Base-by-base conservation (phyloP, 2,113 vertebrate species). In the Tamias sibiricus region DNA sequence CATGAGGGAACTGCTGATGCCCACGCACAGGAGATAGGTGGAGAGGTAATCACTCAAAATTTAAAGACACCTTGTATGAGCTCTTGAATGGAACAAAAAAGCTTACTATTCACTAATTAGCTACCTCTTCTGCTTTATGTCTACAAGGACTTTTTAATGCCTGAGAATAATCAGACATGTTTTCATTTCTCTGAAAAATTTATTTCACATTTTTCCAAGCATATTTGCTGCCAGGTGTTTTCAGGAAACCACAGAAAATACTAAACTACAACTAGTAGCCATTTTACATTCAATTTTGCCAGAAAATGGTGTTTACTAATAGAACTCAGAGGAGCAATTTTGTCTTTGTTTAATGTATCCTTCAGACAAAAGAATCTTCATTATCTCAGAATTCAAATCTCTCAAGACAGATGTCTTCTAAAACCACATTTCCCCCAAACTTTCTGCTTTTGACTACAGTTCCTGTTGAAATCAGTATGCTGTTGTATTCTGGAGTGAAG, bases 231-330 rank as follows among this genome's bases (percentile, higher is more conserved):
- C 47, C 79, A 94, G 89, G 69, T 97, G 40, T 82, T 90, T 97
- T 85, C 2, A 19, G 7, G 32, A 88, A 93, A 87, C 35, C 22
- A 71, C 19, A 57, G 69, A 44, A 93, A 86, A 92, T 81, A 44
- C 19, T 77, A 71, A 89, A 19, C 32, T 69, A 59, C 66, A 92
- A 94, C 96, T 94, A 93, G 35, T 72, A 97, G 49, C 44, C 71
- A 85, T 54, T 81, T 94, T 90, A 64, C 95, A 95, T 93, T 96
- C 62, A 71, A 19, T 94, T 96, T 92, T 68, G 8, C 66, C 72
- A 59, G 75, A 90, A 90, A 72, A 77, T 62, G 42, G 57, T 83
- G 40, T 71, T 94, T 83, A 81, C 49, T 85, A 92, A 92, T 87
- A 86, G 81, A 94, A 72, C 66, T 81, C 69, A 52, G n/a, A 81